These are phyloP conservation scores for Spodoptera litura DNA, from an alignment of 1,140 invertebrate genomes.

Conservation along the genomic window DNA sequence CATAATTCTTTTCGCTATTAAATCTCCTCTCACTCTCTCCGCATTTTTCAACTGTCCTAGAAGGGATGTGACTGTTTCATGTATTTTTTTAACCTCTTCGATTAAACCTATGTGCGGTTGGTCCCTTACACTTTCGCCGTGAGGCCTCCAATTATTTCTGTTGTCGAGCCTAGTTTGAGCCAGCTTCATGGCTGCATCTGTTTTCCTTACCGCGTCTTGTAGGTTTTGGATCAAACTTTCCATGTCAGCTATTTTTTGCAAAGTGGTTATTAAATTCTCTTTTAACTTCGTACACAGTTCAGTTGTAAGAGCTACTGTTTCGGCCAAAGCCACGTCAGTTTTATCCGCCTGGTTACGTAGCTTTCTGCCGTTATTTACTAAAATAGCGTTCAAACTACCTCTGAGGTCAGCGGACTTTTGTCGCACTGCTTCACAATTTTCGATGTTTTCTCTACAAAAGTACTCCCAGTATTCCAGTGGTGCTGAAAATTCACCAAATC, in stretches of 20 bases:
- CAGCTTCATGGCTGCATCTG: constrained; percentile 91
- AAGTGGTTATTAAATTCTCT: constrained; percentile 88
- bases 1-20: constrained; percentile 87
- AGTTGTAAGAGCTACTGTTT: constrained; percentile 89
- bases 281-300: constrained; percentile 89
- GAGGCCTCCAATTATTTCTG: constrained; percentile 87
- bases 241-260: constrained; percentile 89
- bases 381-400: constrained; percentile 87
- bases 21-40: constrained; percentile 87
- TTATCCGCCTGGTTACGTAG: constrained; percentile 90
- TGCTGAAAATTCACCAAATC: constrained; percentile 90
- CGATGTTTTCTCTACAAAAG: constrained; percentile 89
- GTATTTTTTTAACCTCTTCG: constrained; percentile 90
- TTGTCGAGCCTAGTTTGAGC: constrained; percentile 92
- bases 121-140: constrained; percentile 91
- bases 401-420: constrained; percentile 88
- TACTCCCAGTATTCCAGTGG: constrained; percentile 89
- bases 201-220: constrained; percentile 87
- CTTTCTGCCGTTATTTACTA: constrained; percentile 89
- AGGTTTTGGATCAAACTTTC: constrained; percentile 89
- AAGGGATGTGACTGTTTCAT: constrained; percentile 88
- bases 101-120: constrained; percentile 90
- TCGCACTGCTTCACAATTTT: constrained; percentile 88
- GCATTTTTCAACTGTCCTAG: constrained; percentile 82
- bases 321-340: constrained; percentile 89